Percentiles rank a stretch among this genome's conserved stretches.
phyloP scores from a whole-genome alignment of 30 jellyfish, hydroid and myxozoan species.

The Hydractinia symbiolongicarpus region DNA sequence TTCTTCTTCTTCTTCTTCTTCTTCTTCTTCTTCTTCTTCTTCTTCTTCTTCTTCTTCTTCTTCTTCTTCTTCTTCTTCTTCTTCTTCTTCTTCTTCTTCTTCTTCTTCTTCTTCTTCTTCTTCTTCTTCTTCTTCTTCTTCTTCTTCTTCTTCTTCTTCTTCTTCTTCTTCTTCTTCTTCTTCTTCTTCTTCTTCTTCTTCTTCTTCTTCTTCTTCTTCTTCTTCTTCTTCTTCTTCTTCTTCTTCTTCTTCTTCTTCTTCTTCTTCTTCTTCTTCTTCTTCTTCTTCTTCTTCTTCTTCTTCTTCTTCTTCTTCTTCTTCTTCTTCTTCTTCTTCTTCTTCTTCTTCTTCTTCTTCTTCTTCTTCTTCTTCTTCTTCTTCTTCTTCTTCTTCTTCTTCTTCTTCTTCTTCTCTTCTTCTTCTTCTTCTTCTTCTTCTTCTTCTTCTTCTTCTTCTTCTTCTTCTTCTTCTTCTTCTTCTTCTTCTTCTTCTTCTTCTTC shows the following conservation, averaged over 20 bases:
- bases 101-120: conserved; percentile 12
- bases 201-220: too few relatives aligned
- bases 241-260: conserved; percentile 10
- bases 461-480: conserved; percentile 9
- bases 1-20: not conserved
- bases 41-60: conserved; percentile 5
- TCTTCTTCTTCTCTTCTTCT: conserved; percentile 11
- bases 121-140: too few relatives aligned
- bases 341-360: too few relatives aligned
- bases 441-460: conserved; percentile 10
- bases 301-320: conserved; percentile 7
- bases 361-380: too few relatives aligned
- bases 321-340: too few relatives aligned
- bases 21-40: conserved; percentile 10
- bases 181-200: too few relatives aligned
- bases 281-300: conserved; percentile 12
- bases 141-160: too few relatives aligned
- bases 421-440: conserved; percentile 12
- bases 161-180: too few relatives aligned
- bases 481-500: conserved; percentile 11
- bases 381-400: conserved; percentile 9
- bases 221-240: conserved; percentile 10
- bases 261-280: conserved; percentile 11
- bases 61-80: not conserved
- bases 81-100: conserved; percentile 13